A percentile compares a stretch with the other conserved stretches of the same genome.
phyloP scores from a whole-genome alignment of 2,797 vertebrate species.

The Ctenochaetus hawaiiensis region DNA sequence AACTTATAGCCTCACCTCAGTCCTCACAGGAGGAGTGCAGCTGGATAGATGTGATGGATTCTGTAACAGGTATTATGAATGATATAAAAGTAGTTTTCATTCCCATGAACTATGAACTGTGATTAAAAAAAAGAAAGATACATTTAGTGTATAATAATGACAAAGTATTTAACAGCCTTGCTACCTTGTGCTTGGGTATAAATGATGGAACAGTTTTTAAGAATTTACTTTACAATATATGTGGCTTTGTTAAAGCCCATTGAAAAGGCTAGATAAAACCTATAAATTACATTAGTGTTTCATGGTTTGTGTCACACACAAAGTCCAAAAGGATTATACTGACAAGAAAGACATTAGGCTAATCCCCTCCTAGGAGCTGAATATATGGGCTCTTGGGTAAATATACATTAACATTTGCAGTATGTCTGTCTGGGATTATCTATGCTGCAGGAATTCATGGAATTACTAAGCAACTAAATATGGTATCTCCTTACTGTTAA shows the following conservation, averaged over 20 bases:
- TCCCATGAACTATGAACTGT: background rate
- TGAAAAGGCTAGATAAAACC: conserved; percentile 13
- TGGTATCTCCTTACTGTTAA: conserved; percentile 3
- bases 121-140: no score
- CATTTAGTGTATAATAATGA: background rate
- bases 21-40: conserved; percentile 85
- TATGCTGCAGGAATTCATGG: conserved; percentile 5
- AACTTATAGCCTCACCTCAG: conserved; percentile 35
- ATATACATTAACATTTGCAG: conserved; percentile 29
- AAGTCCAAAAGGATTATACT: conserved; percentile 41
- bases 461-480: conserved; percentile 29
- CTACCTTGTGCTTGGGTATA: background rate
- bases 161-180: conserved; percentile 1
- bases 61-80: conserved; percentile 88
- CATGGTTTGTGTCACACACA: conserved; percentile 34
- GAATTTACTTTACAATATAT: background rate
- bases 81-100: background rate
- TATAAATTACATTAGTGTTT: conserved; percentile 22
- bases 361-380: conserved; percentile 34
- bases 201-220: background rate
- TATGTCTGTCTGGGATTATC: conserved; percentile 23
- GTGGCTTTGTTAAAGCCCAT: conserved; percentile 11
- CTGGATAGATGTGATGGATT: conserved; percentile 88
- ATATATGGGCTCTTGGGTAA: conserved; percentile 32
- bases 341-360: conserved; percentile 19